Conservation (phyloP, 2,888 invertebrate genomes). For the Epinotia bilunana region DNA sequence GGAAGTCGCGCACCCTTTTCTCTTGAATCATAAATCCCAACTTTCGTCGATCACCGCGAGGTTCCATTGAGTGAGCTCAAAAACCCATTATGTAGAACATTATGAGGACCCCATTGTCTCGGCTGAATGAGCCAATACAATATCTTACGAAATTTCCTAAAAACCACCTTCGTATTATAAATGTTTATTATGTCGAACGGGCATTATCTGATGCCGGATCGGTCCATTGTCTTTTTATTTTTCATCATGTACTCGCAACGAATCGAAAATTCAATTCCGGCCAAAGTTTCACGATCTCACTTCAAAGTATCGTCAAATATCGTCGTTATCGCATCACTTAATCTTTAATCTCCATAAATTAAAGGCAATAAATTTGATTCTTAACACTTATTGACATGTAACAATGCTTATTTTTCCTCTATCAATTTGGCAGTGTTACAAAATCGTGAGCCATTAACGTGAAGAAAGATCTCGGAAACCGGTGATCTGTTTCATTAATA, state of each 20-base stretch:
- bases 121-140: slow-evolving; percentile 79
- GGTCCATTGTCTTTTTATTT: slow-evolving; percentile 69
- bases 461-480: slow-evolving; percentile 56
- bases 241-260: slow-evolving; percentile 41
- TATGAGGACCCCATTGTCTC: slow-evolving; percentile 80
- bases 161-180: slow-evolving; percentile 75
- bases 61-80: slow-evolving; percentile 79
- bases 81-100: slow-evolving; percentile 80
- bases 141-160: slow-evolving; percentile 83
- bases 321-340: slow-evolving; percentile 45
- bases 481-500: slow-evolving; percentile 77
- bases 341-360: slow-evolving; percentile 68
- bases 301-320: slow-evolving; percentile 50
- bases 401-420: slow-evolving; percentile 62
- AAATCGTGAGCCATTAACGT: slow-evolving; percentile 78
- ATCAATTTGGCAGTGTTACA: slow-evolving; percentile 53
- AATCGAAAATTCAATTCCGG: slow-evolving; percentile 41
- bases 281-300: slow-evolving; percentile 44
- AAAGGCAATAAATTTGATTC: slow-evolving; percentile 69
- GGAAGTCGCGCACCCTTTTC: slow-evolving; percentile 75
- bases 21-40: slow-evolving; percentile 73
- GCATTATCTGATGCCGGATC: slow-evolving; percentile 69
- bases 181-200: slow-evolving; percentile 72
- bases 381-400: slow-evolving; percentile 60
- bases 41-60: slow-evolving; percentile 74